Evolutionary conservation across 2,888 invertebrate species (phyloP), one percentile per base, ranked within the genome.

Genomic region (Brachyptera risi): DNA sequence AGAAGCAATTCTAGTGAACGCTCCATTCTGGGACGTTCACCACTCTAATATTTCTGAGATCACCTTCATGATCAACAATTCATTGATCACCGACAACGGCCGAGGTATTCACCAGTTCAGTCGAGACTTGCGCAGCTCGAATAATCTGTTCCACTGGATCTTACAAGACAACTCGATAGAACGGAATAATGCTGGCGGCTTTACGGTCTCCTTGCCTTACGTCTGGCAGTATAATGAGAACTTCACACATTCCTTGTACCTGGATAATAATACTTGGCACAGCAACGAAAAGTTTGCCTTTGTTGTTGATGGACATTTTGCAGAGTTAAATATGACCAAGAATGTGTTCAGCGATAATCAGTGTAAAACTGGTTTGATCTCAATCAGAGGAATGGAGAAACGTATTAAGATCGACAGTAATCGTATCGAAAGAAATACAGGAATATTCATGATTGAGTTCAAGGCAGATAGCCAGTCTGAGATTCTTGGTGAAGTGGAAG

Each of bases 171-270:
- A 90, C 63, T 85, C 88, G 0, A 84, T 99, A 64, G 91, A 92
- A 72, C 82, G 90, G 66, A 98, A 97, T 71, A 80, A 80, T 62
- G 83, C 83, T 24, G 93, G 94, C 11, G 98, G 98, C 1, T 87
- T 99, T 67, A 87, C 92, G 69, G 81, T 98, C 3, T 83, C 87
- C 11, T 76, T 99, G 37, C 99, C 99, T 0, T 94, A 95, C 68
- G 96, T 96, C 1, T 94, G 94, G 93, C 88, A 93, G 69, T 95
- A 94, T 71, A 92, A 94, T 71, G 94, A 94, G 75, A 95, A 95
- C 72, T 92, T 90, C 69, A 94, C 94, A 0, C 97, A 97, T 76
- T 90, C 92, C 0, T 83, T 97, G 13, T 89, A 84, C 69, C 84
- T 96, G 72, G 85, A 86, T 44, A 93, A 96, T 71, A 92, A 92